phyloP scores from a whole-genome alignment of 2,888 invertebrate genomes.

The Notocelia uddmanniana region DNA sequence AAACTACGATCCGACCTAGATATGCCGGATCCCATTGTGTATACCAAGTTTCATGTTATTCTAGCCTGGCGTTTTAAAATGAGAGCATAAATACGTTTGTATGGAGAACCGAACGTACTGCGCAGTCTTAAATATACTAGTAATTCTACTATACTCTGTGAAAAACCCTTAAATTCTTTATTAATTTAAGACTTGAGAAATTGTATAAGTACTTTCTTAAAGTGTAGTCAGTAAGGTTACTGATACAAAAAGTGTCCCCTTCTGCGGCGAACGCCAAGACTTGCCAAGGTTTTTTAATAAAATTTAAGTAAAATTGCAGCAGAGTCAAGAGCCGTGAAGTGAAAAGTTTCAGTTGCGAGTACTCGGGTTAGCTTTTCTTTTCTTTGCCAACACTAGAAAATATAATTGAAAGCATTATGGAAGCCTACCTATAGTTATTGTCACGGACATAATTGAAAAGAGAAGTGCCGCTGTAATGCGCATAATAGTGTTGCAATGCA shows the following conservation, averaged over 20 bases:
- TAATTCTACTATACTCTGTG: background rate
- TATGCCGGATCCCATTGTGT: no score
- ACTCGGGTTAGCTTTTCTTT: slow-evolving; percentile 53
- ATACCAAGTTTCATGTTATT: no score
- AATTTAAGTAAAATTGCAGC: slow-evolving; percentile 69
- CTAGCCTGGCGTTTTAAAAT: no score
- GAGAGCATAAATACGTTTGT: no score
- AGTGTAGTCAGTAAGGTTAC: slow-evolving; percentile 7
- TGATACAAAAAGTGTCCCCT: slow-evolving; percentile 50
- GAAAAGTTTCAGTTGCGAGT: slow-evolving; percentile 63
- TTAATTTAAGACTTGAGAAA: no score
- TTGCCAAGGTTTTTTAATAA: slow-evolving; percentile 63
- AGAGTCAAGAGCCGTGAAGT: slow-evolving; percentile 66
- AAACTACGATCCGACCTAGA: no score
- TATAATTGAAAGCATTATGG: slow-evolving; percentile 44
- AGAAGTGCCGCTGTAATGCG: slow-evolving; percentile 34
- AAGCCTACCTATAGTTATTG: slow-evolving; percentile 41
- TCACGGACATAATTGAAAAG: slow-evolving; percentile 36
- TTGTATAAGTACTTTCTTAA: background rate
- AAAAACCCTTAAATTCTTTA: slow-evolving; percentile 5
- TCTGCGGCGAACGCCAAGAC: slow-evolving; percentile 53
- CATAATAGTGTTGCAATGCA: slow-evolving; percentile 9
- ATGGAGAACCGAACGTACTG: no score
- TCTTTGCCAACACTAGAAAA: slow-evolving; percentile 41
- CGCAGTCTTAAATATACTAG: no score